Conservation (phyloP, 2,888 invertebrate genomes). For the Euplagia quadripunctaria region DNA sequence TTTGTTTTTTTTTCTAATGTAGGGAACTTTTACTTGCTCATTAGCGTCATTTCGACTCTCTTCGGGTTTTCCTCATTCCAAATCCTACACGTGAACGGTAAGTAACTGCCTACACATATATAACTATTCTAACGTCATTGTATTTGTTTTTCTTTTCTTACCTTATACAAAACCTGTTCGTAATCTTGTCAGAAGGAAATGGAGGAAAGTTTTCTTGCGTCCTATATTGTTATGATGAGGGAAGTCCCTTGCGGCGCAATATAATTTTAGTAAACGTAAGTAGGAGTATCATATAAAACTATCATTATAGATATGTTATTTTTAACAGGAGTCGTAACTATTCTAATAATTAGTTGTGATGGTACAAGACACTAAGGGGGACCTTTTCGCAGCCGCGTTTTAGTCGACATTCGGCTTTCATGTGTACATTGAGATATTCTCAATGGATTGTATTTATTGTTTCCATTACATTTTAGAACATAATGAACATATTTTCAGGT, state of each 20-base stretch:
- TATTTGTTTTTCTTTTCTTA: conserved; percentile 24
- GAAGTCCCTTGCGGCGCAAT: neutral
- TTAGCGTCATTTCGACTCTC: conserved; percentile 32
- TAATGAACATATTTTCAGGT: no score
- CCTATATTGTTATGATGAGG: conserved; percentile 8
- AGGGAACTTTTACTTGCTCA: conserved; percentile 27
- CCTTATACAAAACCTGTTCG: conserved; percentile 22
- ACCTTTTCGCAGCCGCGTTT: no score
- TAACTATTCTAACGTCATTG: conserved; percentile 37
- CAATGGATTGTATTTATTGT: no score
- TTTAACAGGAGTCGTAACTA: neutral
- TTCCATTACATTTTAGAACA: no score
- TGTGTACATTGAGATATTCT: neutral
- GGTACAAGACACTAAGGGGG: neutral
- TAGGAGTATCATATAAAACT: neutral
- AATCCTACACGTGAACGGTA: conserved; percentile 17
- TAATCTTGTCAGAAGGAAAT: conserved; percentile 22
- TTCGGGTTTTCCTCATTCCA: conserved; percentile 24
- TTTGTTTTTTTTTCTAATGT: neutral
- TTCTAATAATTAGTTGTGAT: neutral
- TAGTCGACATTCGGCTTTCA: neutral
- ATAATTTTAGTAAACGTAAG: neutral
- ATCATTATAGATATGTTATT: neutral
- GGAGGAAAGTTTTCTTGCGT: conserved; percentile 11
- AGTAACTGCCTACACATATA: conserved; percentile 26